Conservation (phyloP, 2,113 vertebrate genomes). For the Marmota monax region DNA sequence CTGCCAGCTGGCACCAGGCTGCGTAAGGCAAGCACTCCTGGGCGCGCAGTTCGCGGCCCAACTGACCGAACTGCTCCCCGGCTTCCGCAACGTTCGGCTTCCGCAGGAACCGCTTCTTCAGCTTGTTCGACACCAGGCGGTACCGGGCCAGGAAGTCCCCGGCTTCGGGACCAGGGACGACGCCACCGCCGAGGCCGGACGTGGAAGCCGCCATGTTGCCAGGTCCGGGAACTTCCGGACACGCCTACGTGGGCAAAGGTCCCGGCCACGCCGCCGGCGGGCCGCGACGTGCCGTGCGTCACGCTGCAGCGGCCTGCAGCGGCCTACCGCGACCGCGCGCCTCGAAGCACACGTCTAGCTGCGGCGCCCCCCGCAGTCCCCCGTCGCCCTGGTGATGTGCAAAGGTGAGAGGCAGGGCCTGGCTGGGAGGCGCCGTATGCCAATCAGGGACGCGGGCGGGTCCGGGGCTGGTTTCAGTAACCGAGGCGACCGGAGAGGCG, state of each 20-base stretch:
- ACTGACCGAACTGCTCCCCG: slow-evolving; percentile 95
- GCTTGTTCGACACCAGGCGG: slow-evolving; percentile 94
- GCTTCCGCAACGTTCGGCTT: slow-evolving; percentile 97
- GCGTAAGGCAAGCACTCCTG: slow-evolving; percentile 96
- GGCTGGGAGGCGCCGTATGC: not conserved
- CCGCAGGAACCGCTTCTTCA: slow-evolving; percentile 96
- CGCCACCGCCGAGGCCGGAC: not conserved
- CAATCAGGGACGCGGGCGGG: not conserved
- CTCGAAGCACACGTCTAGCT: too few species aligned
- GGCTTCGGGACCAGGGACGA: slow-evolving; percentile 83
- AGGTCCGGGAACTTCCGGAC: fast-evolving
- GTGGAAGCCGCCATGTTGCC: slow-evolving; percentile 43
- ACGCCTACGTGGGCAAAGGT: not conserved
- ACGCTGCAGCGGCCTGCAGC: too few species aligned
- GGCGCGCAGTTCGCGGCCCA: slow-evolving; percentile 95
- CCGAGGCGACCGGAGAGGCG: not conserved
- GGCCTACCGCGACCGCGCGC: too few species aligned
- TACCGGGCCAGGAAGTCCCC: slow-evolving; percentile 95
- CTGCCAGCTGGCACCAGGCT: slow-evolving; percentile 95
- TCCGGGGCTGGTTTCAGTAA: not conserved
- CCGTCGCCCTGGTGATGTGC: not conserved
- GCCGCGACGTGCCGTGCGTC: not conserved
- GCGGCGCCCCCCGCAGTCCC: not conserved
- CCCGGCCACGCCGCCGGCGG: not conserved
- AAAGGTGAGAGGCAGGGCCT: fast-evolving